Percentiles rank a stretch among this genome's conserved stretches.
These are phyloP conservation scores for Meiosimyza platycephala DNA, from an alignment of 2,888 invertebrate species.

Conservation along the genomic window DNA sequence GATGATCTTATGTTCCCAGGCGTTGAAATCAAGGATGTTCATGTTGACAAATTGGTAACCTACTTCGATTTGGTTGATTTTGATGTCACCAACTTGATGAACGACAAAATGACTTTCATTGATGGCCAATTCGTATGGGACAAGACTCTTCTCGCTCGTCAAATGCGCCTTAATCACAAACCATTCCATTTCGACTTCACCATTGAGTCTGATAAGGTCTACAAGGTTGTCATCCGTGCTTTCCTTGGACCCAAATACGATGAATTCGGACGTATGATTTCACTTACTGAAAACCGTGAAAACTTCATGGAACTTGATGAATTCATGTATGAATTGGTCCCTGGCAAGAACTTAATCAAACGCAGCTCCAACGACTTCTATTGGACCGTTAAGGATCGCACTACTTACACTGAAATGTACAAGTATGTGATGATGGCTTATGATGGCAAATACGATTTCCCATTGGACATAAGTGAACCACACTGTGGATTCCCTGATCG, in stretches of 20 bases:
- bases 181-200: conserved; percentile 73
- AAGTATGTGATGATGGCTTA: conserved; percentile 67
- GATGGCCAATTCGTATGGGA: conserved; percentile 62
- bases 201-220: conserved; percentile 71
- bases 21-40: conserved; percentile 73
- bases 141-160: conserved; percentile 69
- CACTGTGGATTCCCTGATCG: conserved; percentile 73
- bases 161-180: conserved; percentile 77
- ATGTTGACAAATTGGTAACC: conserved; percentile 74
- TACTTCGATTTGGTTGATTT: conserved; percentile 75
- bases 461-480: conserved; percentile 66
- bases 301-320: conserved; percentile 75
- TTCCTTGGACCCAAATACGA: conserved; percentile 79
- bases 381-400: conserved; percentile 71
- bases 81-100: conserved; percentile 68
- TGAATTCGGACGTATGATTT: conserved; percentile 66
- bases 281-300: conserved; percentile 71
- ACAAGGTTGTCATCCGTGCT: conserved; percentile 72
- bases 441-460: conserved; percentile 65
- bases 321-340: conserved; percentile 71
- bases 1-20: conserved; percentile 72
- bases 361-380: conserved; percentile 53
- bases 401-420: conserved; percentile 64
- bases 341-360: conserved; percentile 66
- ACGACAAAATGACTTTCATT: conserved; percentile 50